Evolutionary conservation across 2,797 vertebrate species (phyloP), one percentile per base, ranked within the genome.

Genomic region (Typhlichthys subterraneus): DNA sequence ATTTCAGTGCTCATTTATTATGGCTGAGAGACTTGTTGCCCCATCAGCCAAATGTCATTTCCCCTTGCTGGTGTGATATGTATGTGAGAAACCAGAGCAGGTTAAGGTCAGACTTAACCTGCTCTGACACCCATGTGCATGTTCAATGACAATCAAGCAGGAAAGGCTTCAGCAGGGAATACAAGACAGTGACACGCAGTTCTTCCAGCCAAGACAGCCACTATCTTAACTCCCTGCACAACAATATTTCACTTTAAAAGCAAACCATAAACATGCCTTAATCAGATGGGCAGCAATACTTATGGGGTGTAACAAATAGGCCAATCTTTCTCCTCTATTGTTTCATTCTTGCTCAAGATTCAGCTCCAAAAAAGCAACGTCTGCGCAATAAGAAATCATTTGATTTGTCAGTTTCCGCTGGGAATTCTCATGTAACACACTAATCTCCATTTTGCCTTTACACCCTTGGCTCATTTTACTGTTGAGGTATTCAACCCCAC

Each of bases 171-270:
- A 29, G 4, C 23, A 29, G 23, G 4, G 4, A 29, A 29, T 29
- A 29, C 85, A 89, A 78, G 78, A 84, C 77, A 69, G 78, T 65
- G 80, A 77, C 75, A 0, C 66, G 74, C 69, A 65, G 58, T 58
- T 56, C 53, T 82, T 79, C 84, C n/a, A 61, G 62, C 59, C 74
- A 79, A 85, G 80, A 76, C 46, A 72, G 57, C 29, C 77, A 72
- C 65, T 63, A 13, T 63, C 84, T 82, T 82, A 83, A 66, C 58
- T 88, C 78, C 82, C 75, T 60, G 74, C 33, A 72, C 72, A 72
- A 84, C 42, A 13, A 85, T 82, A 85, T 82, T 72, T 75, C 81
- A 80, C 79, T 83, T 80, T 72, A 77, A 87, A 61, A 77, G 74
- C 73, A 80, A 83, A 87, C 75, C 67, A 64, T 86, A 80, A 89